Base-by-base conservation (phyloP, 2,888 invertebrate species). In the Dusona sp. region DNA sequence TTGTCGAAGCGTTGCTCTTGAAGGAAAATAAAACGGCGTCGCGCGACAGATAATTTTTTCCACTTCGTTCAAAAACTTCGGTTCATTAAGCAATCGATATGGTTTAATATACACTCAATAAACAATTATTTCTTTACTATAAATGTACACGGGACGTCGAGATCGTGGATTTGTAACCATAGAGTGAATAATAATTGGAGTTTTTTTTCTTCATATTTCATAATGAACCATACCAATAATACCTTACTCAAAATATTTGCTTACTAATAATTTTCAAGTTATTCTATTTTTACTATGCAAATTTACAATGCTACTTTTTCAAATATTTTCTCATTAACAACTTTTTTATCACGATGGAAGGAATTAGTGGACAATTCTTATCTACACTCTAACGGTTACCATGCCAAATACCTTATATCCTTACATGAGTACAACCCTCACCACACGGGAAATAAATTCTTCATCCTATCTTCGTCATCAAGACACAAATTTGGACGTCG, bases 101-200 rank as follows among this genome's bases (percentile, higher is more conserved):
- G 72, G 77, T 51, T 72, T 72, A 70, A n/a, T 13, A 36, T 54
- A 72, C 73, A 73, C 54, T 79, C 79, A 67, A 72, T 67, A 48
- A 68, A 67, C 83, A 79, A 79, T 79, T 79, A 67, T 83, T 78
- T 83, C 45, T 79, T 54, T 22, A 72, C 54, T 54, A 78, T 72
- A 54, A 61, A 83, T 51, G 45, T 65, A 65, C 54, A 36, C 33
- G 38, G 45, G 65, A 33, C 72, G 51, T 45, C 25, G 42, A n/a
- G 61, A 61, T 67, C 51, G 38, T 61, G 19, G 36, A 68, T 25
- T 67, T 13, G 22, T 38, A 67, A 36, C 67, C 16, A 68, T 29
- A 29, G 42, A 68, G 57, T 45, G 16, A 75, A 38, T 38, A 36
- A 33, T 8, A 33, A 65, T 57, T 45, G 9, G 11, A 33, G 16